Evolutionary conservation across 2,113 vertebrate genomes (phyloP), one percentile per base, ranked within the genome.

Genomic region (Cheirogaleus medius): DNA sequence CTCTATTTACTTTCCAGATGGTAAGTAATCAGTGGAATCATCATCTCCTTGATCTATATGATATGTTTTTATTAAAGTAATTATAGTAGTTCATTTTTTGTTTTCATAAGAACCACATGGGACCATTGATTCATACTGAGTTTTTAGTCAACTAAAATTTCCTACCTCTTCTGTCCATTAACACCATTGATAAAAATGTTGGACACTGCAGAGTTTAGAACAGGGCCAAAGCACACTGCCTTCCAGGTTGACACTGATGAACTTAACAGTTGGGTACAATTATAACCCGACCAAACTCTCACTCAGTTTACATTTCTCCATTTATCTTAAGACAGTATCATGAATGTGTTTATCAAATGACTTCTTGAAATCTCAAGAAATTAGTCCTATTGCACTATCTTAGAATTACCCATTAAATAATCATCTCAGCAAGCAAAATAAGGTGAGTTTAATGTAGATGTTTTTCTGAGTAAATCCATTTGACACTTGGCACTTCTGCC

Each of bases 371-470:
- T 66, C n/a, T 82, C 5, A 89, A 49, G 64, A 64, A 77, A 47
- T 73, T 78, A 69, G 96, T 27, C 29, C 42, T 29, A 18, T 37
- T 37, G 29, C 12, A 66, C 58, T 73, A 94, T 49, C 7, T 58
- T 92, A 73, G 66, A 95, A 60, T 64, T 89, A 89, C 18, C 32
- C 54, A 64, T 74, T 76, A 71, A 89, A 81, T 58, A 87, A 63
- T 78, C 27, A 95, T 87, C 42, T 87, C 68, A 69, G 39, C 25
- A 85, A 90, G 14, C 49, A 93, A 95, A 96, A 32, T 91, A 91
- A 66, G 23, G 34, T 90, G 25, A 44, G 1, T 90, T 95, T 78
- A 69, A 71, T 86, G 34, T 14, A 86, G 73, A 4, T 49, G 58
- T 25, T 91, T 74, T 64, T 63, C n/a, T 60, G 27, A 82, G 52